Evolutionary conservation across 2,888 invertebrate species (phyloP), one percentile per base, ranked within the genome.

Genomic region (Spodoptera exigua): DNA sequence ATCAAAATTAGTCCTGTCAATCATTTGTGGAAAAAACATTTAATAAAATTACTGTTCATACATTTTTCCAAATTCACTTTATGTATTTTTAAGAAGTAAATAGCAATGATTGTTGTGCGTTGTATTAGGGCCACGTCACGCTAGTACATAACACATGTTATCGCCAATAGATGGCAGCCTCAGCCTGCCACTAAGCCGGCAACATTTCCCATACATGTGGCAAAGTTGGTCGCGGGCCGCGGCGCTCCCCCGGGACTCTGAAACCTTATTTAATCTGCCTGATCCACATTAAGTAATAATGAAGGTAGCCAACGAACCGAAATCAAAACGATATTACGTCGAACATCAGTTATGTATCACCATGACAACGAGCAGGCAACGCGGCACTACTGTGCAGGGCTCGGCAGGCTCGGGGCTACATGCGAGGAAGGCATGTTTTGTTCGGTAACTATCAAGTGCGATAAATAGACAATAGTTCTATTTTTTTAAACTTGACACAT

Each of bases 151-250:
- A 52, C 48, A 35, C 48, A 49, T 62, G 49, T 69, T 51, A 57
- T 52, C 41, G 52, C 45, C 27, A 45, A 45, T 61, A 21, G 11
- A 63, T 67, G 67, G 70, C 70, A 70, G 37, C 35, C 37, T 63
- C 70, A 70, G 37, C 35, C 37, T 63, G 70, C 66, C 70, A 67
- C 64, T 57, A 53, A 53, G 37, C 62, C 40, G 44, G 69, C 27
- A 56, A 52, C 17, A 69, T 49, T 54, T 51, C 11, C 57, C 27
- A 63, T 53, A 63, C 37, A 53, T 18, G 41, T 53, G 70, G 52
- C 70, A 63, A 67, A 53, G 14, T 45, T 46, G 40, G 11, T 37
- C 41, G 21, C 21, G 7, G 27, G 27, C 27, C 27, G 27, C 27
- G 27, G 27, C n/a, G 36, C 21, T 27, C 56, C 63, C 12, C 4